Percentiles rank a stretch among this genome's conserved stretches.
phyloP scores from a whole-genome alignment of 2,888 invertebrate genomes.

The Lycia hirtaria region DNA sequence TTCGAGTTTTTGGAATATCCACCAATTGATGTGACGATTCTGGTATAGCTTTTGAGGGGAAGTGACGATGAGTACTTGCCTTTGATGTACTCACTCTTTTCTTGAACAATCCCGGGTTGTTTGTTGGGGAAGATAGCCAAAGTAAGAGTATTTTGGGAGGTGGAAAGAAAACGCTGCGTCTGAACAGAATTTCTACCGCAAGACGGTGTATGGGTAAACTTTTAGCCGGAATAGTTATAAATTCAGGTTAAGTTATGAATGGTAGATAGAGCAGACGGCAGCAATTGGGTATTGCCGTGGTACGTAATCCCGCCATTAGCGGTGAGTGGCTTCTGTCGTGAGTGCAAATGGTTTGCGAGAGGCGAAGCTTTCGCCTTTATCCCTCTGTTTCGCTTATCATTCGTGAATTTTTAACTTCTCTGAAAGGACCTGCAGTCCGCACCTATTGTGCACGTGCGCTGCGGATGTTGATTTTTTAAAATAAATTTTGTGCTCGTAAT shows the following conservation, averaged over 20 bases:
- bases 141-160: too few relatives aligned
- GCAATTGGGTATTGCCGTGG: conserved; percentile 40
- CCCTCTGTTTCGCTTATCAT: conserved; percentile 69
- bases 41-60: too few relatives aligned
- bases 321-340: conserved; percentile 52
- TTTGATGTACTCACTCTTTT: too few relatives aligned
- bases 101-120: too few relatives aligned
- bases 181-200: too few relatives aligned
- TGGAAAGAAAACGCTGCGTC: too few relatives aligned
- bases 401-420: conserved; percentile 75
- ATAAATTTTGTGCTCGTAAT: conserved; percentile 45
- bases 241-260: conserved; percentile 31
- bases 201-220: too few relatives aligned
- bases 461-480: conserved; percentile 38
- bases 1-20: too few relatives aligned
- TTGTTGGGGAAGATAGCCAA: too few relatives aligned
- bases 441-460: conserved; percentile 44
- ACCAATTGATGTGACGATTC: too few relatives aligned
- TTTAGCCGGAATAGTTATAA: conserved; percentile 27
- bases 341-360: conserved; percentile 60
- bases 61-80: too few relatives aligned
- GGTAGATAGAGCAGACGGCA: conserved; percentile 32
- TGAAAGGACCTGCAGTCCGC: conserved; percentile 61
- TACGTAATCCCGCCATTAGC: conserved; percentile 51
- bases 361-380: conserved; percentile 50